Conservation (phyloP, 2,888 invertebrate species). For the Ptycholaimellus sp. region DNA sequence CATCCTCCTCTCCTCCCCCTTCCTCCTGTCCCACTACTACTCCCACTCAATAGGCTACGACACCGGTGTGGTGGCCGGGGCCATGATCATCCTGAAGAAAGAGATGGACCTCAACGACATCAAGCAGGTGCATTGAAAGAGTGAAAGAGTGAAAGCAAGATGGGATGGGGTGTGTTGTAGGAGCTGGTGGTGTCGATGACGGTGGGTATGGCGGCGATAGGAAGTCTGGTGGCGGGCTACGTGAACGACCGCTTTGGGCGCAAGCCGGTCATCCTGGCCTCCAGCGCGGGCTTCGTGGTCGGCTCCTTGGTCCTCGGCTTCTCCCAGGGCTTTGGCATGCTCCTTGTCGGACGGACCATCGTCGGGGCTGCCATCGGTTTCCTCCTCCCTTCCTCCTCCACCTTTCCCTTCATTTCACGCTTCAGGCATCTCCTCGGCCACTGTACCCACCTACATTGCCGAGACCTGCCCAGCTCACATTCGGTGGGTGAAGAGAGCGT, state of each 20-base stretch:
- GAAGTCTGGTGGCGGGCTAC: slow-evolving; percentile 29
- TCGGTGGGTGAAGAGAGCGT: no score
- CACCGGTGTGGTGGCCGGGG: slow-evolving; percentile 36
- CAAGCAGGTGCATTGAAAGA: no score
- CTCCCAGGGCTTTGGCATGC: slow-evolving; percentile 24
- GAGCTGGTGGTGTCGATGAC: slow-evolving; percentile 30
- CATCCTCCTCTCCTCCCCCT: no score
- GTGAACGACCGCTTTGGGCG: slow-evolving; percentile 31
- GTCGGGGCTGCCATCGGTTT: slow-evolving; percentile 33
- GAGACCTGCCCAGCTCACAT: slow-evolving; percentile 30
- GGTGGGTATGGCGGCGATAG: slow-evolving; percentile 29
- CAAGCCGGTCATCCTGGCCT: slow-evolving; percentile 28
- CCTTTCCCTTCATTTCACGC: no score
- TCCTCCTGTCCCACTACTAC: no score
- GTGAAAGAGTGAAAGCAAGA: no score
- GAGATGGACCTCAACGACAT: no score
- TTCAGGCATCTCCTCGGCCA: slow-evolving; percentile 33
- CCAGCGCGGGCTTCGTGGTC: slow-evolving; percentile 30
- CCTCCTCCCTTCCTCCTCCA: not conserved
- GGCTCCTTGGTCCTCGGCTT: slow-evolving; percentile 31
- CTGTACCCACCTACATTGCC: slow-evolving; percentile 34
- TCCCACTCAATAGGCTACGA: no score
- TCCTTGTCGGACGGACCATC: slow-evolving; percentile 29
- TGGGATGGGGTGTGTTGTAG: no score
- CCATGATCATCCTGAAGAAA: no score